phyloP scores from a whole-genome alignment of 2,797 vertebrate genomes.

The Poeciliopsis paucimaculata region DNA sequence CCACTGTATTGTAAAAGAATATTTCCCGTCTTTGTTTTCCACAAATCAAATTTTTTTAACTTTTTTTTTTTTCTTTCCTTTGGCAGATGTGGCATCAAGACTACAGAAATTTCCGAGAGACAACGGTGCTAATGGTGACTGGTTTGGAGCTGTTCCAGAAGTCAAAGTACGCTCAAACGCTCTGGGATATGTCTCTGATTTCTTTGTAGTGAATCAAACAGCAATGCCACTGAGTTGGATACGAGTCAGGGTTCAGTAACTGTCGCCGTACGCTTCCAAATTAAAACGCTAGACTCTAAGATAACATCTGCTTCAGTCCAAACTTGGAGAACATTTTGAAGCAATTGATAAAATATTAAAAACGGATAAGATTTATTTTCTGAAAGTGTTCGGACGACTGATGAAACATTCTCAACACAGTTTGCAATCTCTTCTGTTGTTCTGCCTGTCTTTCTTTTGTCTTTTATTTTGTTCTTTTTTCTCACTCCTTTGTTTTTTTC shows the following conservation, averaged over 20 bases:
- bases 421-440: neutral
- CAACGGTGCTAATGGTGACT: conserved; percentile 90
- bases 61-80: conserved; percentile 15
- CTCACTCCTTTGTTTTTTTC: too few relatives aligned
- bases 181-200: neutral
- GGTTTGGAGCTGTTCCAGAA: conserved; percentile 95
- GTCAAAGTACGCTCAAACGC: conserved; percentile 83
- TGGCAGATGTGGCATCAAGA: conserved; percentile 94
- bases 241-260: neutral
- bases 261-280: neutral
- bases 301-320: neutral
- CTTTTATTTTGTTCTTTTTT: too few relatives aligned
- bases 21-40: neutral
- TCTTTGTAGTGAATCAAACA: neutral
- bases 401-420: neutral
- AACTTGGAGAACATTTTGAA: neutral
- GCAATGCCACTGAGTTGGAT: neutral
- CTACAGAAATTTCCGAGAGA: conserved; percentile 94
- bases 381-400: neutral
- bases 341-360: neutral
- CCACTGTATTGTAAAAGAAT: neutral
- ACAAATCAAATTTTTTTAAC: neutral
- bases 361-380: neutral
- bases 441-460: neutral
- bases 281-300: neutral